These are phyloP conservation scores for Fregata magnificens DNA, from an alignment of 2,113 vertebrate genomes.

Conservation along the genomic window DNA sequence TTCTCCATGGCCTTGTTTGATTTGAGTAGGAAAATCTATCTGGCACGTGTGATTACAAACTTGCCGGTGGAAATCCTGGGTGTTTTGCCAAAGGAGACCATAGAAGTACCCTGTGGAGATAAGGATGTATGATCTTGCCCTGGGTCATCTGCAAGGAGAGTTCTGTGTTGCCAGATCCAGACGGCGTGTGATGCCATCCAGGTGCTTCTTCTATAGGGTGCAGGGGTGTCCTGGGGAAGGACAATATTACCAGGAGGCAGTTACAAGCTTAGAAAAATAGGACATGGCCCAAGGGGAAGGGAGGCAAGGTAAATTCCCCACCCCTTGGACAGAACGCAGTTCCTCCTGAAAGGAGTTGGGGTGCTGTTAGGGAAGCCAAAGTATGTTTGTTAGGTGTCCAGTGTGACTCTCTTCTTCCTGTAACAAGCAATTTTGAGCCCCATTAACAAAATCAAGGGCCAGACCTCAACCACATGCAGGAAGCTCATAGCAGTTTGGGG, in stretches of 20 bases:
- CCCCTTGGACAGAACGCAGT: neutral
- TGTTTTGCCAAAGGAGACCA: neutral
- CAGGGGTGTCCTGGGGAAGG: neutral
- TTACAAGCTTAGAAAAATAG: neutral
- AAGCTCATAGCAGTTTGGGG: neutral
- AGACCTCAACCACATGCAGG: neutral
- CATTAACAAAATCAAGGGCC: neutral
- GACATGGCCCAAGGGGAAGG: neutral
- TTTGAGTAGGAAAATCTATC: neutral
- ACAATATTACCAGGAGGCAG: neutral
- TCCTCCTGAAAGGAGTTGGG: neutral
- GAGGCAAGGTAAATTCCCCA: neutral
- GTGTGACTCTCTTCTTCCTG: neutral
- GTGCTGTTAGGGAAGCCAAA: neutral
- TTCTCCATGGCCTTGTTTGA: neutral
- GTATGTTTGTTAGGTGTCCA: neutral
- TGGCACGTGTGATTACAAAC: accelerated
- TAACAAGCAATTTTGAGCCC: neutral
- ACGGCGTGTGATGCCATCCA: neutral
- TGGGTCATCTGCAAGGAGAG: neutral
- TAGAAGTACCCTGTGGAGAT: neutral
- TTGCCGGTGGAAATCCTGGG: neutral
- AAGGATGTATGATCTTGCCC: accelerated
- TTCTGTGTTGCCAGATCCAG: neutral
- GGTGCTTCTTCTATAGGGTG: neutral